Conservation (phyloP, 2,113 vertebrate species). For the Sterna hirundo region DNA sequence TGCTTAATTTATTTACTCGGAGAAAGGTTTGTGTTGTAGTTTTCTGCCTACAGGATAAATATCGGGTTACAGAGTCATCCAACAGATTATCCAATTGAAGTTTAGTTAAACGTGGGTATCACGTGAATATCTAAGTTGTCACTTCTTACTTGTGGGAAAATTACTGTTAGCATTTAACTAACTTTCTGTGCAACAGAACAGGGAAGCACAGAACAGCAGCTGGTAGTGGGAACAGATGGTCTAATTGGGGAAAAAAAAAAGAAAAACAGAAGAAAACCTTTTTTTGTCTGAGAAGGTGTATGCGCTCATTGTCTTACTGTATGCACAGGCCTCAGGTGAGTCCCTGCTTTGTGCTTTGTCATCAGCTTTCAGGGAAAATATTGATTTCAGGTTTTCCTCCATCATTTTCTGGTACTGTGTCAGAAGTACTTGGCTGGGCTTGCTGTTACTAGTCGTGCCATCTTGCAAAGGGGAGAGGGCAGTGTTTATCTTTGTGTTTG, state of each 20-base stretch:
- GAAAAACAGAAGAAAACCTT: background rate
- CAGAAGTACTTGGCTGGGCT: background rate
- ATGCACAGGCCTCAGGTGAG: background rate
- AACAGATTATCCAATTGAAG: background rate
- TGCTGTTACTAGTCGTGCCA: background rate
- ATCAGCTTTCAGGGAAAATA: background rate
- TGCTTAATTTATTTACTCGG: background rate
- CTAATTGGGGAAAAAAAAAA: background rate
- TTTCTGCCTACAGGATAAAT: constrained; percentile 1
- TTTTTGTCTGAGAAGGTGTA: background rate
- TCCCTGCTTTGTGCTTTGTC: background rate
- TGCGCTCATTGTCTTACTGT: background rate
- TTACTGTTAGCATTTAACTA: background rate
- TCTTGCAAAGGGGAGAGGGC: background rate
- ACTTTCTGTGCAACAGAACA: background rate
- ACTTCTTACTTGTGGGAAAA: background rate
- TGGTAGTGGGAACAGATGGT: background rate
- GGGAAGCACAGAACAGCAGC: background rate
- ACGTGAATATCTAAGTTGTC: background rate
- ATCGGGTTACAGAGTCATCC: background rate
- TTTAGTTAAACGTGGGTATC: background rate
- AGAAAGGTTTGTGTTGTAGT: background rate
- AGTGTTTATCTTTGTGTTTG: background rate
- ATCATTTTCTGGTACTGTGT: accelerated
- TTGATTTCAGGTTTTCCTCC: background rate